Evolutionary conservation across 2,797 vertebrate species (phyloP).

Genomic region (Gephyroberyx darwinii): DNA sequence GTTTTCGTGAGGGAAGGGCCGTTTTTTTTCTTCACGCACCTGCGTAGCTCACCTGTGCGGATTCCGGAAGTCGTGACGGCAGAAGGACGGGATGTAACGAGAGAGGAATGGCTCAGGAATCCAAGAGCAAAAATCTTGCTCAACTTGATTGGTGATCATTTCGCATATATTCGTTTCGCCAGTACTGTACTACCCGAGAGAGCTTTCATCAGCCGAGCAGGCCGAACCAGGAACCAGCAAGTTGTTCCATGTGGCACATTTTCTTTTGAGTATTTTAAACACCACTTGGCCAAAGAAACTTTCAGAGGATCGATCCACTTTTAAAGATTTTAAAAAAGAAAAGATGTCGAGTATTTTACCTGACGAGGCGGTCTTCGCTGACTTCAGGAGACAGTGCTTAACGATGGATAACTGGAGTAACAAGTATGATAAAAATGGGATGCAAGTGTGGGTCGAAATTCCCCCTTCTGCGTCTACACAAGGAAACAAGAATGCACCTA

Average conservation of each 20-base stretch:
- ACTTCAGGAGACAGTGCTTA: slow-evolving; percentile 80
- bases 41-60: slow-evolving; percentile 61
- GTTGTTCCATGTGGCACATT: neutral
- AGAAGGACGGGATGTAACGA: slow-evolving; percentile 10
- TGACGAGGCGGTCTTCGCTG: slow-evolving; percentile 71
- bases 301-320: neutral
- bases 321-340: no score
- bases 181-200: neutral
- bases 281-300: no score
- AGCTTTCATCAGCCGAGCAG: neutral
- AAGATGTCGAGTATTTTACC: slow-evolving; percentile 77
- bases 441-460: slow-evolving; percentile 82
- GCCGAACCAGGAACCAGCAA: neutral
- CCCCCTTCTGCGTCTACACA: slow-evolving; percentile 33
- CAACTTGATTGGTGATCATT: slow-evolving; percentile 56
- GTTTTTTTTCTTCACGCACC: slow-evolving; percentile 15
- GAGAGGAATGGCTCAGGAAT: slow-evolving; percentile 70
- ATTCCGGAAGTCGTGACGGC: slow-evolving; percentile 62
- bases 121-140: slow-evolving; percentile 68
- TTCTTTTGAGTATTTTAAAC: neutral
- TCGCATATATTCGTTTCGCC: slow-evolving; percentile 30
- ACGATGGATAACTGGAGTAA: slow-evolving; percentile 77
- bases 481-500: slow-evolving; percentile 44
- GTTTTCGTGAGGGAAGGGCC: no score
- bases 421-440: slow-evolving; percentile 76